phyloP scores from a whole-genome alignment of 2,888 invertebrate genomes.

The Leucophenga montana region DNA sequence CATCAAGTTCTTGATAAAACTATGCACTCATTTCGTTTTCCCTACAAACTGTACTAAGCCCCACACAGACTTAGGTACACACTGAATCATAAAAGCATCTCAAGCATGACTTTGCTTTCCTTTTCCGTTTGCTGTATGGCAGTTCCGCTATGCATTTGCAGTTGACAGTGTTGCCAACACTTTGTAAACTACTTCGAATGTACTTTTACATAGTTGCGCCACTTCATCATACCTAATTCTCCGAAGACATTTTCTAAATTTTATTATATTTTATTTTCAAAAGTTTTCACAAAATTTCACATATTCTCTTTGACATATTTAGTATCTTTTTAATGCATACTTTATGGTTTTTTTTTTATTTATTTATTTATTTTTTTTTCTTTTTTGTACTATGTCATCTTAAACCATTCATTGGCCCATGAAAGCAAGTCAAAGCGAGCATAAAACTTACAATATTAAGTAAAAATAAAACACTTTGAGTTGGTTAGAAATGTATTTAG shows the following conservation, averaged over 20 bases:
- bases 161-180: constrained; percentile 58
- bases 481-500: neutral
- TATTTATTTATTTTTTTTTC: too few species aligned
- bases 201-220: neutral
- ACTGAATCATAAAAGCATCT: neutral
- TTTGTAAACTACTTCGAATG: constrained; percentile 14
- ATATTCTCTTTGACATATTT: too few species aligned
- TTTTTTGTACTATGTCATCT: too few species aligned
- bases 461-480: constrained; percentile 11
- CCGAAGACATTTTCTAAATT: neutral
- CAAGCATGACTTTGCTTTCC: constrained; percentile 7
- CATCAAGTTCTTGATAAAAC: too few species aligned
- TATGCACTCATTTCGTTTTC: too few species aligned
- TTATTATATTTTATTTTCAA: neutral
- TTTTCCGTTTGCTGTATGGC: constrained; percentile 39
- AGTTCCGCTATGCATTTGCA: constrained; percentile 65
- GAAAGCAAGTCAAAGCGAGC: too few species aligned
- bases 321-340: constrained; percentile 7
- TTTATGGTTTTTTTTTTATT: neutral
- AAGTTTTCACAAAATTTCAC: too few species aligned
- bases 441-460: too few species aligned
- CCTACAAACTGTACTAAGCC: too few species aligned
- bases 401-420: too few species aligned
- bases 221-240: neutral
- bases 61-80: too few species aligned